Evolutionary conservation across 1,140 invertebrate genomes (phyloP).

Genomic region (Scaptomyza pallida): DNA sequence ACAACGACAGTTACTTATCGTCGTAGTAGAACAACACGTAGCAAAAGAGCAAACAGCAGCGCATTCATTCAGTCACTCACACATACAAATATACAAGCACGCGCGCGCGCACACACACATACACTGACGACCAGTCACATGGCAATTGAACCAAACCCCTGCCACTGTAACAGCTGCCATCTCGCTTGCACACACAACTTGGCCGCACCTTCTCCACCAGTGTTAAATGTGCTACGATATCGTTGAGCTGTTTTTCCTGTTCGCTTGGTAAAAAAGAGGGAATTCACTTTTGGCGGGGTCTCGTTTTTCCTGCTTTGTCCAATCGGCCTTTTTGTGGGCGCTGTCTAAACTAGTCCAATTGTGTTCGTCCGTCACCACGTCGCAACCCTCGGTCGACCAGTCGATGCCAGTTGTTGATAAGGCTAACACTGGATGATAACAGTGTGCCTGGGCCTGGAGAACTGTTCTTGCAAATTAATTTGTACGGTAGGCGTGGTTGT

Average conservation of each 20-base stretch:
- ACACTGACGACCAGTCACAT: constrained; percentile 69
- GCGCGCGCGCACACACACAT: constrained; percentile 34
- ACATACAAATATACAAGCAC: constrained; percentile 1
- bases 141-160: constrained; percentile 71
- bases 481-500: constrained; percentile 76
- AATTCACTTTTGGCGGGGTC: constrained; percentile 84
- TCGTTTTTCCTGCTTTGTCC: constrained; percentile 83
- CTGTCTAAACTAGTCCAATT: constrained; percentile 72
- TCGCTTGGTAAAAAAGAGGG: constrained; percentile 83
- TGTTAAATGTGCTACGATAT: constrained; percentile 45
- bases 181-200: constrained; percentile 47
- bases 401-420: constrained; percentile 66
- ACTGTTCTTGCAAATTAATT: constrained; percentile 76
- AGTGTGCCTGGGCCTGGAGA: constrained; percentile 47
- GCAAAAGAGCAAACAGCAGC: constrained; percentile 38
- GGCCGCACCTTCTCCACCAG: constrained; percentile 57
- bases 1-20: constrained; percentile 20
- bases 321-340: constrained; percentile 80
- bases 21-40: not conserved
- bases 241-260: constrained; percentile 55
- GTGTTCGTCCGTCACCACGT: constrained; percentile 40
- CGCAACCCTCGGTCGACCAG: constrained; percentile 69
- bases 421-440: constrained; percentile 65
- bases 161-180: constrained; percentile 53
- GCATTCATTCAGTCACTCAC: constrained; percentile 22